Evolutionary conservation across 2,888 invertebrate species (phyloP), one percentile per base, ranked within the genome.

Genomic region (Mayetiola destructor): DNA sequence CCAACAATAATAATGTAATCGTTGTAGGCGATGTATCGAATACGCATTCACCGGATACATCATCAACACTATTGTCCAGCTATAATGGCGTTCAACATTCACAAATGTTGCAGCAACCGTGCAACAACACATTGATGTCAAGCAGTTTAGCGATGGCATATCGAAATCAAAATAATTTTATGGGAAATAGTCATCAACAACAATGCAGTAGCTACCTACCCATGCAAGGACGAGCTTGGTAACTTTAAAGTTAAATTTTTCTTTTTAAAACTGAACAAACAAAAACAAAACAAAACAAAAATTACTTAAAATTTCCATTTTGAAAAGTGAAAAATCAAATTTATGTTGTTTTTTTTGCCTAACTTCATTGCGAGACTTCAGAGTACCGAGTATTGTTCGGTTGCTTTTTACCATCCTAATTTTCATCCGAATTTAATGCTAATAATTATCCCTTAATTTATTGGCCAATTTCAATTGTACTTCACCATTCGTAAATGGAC

Each of bases 141-240:
- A 82, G 82, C 73, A 79, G 82, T 63, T 71, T 78, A 62, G 77
- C 78, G 60, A 77, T 80, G 79, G 76, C 76, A 61, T 78, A 78
- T 66, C 67, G 77, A 61, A 84, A 85, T 70, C 84, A 84, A 64
- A 76, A 77, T 59, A 76, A 82, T 65, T 85, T 75, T 65, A 74
- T 74, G 64, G 74, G 77, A 54, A 76, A 82, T 65, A 84, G 83
- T 63, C 81, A 80, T 75, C 87, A 88, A 69, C 88, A 88, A 69
- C 87, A 85, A 71, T 88, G 88, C 76, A 80, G 84, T 59, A 85
- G 87, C 59, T 88, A 89, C 70, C 79, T 90, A 64, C 85, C 89
- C 64, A 78, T 89, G 59, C 85, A 89, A 73, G 84, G 85, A 63
- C 76, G 89, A 73, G 89, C 89, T 70, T 90, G 90, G 89, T 90